A percentile compares a stretch with the other conserved stretches of the same genome.
These are phyloP conservation scores for Pygoscelis antarcticus DNA, from an alignment of 2,113 vertebrate species.

Conservation along the genomic window DNA sequence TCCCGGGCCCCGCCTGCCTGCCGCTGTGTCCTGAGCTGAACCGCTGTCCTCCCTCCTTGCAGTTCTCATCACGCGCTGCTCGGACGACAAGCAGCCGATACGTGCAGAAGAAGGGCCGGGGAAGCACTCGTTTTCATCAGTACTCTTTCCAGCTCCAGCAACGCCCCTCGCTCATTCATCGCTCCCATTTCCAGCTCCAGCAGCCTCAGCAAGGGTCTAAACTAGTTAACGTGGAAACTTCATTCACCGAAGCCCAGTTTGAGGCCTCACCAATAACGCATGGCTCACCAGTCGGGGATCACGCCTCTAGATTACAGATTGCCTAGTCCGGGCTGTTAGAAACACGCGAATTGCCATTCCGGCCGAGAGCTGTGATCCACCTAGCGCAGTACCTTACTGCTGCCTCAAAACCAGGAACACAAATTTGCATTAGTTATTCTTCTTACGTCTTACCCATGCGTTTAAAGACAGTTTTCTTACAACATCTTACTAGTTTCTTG, in stretches of 20 bases:
- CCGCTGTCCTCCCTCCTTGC: neutral
- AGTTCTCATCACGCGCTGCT: no score
- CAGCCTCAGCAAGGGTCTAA: neutral
- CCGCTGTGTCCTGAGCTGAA: neutral
- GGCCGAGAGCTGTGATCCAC: neutral
- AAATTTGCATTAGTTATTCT: neutral
- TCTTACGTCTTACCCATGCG: rapidly evolving
- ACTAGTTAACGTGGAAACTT: neutral
- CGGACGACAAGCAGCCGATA: neutral
- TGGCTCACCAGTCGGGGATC: neutral
- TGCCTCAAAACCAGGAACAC: neutral
- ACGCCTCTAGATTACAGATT: neutral
- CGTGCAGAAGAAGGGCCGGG: rapidly evolving
- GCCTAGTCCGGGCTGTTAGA: no score
- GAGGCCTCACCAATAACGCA: neutral
- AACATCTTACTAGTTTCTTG: neutral
- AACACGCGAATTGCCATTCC: rapidly evolving
- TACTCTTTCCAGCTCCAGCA: neutral
- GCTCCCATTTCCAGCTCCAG: neutral
- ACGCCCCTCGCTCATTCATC: neutral
- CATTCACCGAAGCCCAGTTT: neutral
- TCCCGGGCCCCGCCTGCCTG: neutral
- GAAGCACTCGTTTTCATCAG: neutral
- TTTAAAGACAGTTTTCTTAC: neutral
- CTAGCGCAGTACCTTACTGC: neutral